These are phyloP conservation scores for Bombus ignitus DNA, from an alignment of 1,140 invertebrate genomes.

Conservation along the genomic window DNA sequence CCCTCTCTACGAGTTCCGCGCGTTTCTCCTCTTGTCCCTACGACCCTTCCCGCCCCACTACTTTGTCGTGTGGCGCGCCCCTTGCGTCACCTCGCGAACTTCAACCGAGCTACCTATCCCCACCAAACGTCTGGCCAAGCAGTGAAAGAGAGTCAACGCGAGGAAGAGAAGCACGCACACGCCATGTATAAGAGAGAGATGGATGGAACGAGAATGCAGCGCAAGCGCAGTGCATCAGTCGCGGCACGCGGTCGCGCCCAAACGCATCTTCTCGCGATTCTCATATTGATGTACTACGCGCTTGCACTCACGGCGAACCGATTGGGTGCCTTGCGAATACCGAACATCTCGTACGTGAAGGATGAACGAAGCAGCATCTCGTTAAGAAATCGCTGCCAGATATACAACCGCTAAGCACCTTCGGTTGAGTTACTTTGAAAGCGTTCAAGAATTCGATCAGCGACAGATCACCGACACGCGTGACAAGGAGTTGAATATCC, in stretches of 20 bases:
- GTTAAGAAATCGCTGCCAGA: constrained; percentile 38
- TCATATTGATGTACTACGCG: constrained; percentile 72
- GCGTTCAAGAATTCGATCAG: background rate
- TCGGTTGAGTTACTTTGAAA: background rate
- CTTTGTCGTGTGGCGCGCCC: background rate
- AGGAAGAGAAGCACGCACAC: background rate
- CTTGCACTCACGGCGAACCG: constrained; percentile 62
- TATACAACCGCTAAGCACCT: background rate
- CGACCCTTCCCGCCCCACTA: constrained; percentile 37
- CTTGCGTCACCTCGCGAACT: constrained; percentile 25
- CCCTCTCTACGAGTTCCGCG: too few relatives aligned
- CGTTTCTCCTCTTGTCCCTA: constrained; percentile 23
- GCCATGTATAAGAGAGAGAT: background rate
- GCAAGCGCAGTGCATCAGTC: constrained; percentile 56
- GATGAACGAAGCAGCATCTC: constrained; percentile 38
- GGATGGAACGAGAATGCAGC: constrained; percentile 45
- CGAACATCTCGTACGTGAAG: constrained; percentile 33
- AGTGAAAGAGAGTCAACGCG: constrained; percentile 43
- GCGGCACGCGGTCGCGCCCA: constrained; percentile 74
- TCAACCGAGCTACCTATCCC: constrained; percentile 31
- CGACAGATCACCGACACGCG: background rate
- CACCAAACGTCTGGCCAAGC: background rate
- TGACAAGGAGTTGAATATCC: background rate
- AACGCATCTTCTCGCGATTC: constrained; percentile 63
- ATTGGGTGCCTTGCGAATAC: constrained; percentile 59